Base-by-base conservation (phyloP, 2,797 vertebrate species). In the Pangasius mekongensis region DNA sequence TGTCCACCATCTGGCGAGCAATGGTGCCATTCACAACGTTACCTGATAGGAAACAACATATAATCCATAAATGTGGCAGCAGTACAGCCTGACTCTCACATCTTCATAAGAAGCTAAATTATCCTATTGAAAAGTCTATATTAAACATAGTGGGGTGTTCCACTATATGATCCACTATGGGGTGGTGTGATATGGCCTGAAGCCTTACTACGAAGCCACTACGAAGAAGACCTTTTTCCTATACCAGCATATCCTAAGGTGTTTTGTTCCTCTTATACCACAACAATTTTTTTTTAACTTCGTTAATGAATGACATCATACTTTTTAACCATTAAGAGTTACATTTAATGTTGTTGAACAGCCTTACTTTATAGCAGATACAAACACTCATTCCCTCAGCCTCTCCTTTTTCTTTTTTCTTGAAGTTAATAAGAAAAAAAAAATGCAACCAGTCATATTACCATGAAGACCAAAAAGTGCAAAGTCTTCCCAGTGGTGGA, bases 1-100 rank as follows among this genome's bases (percentile, higher is more conserved):
- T 99, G 96, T 99, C 98, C 54, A 99, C 98, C 98, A 99, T 99
- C 93, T 99, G 98, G 56, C 95, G 95, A 5, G 98, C 98, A 14
- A 99, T 99, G 85, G 97, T 99, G 27, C 98, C 98, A 0, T 99
- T 99, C 82, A 99, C 98, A 89, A 99, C 93, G 0, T 99, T 99
- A 54, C 98, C 98, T 99, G 93, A 0, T 74, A 92, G 84, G 16
- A 87, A 30, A 4, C 2, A 64, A 52, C 30, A 52, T 47, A 20
- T 5, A 66, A 33, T 86, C 54, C 16, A 43, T 62, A 58, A 69
- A 82, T 30, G 54, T 22, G 67, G 80, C 10, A 47, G 47, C 7
- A 69, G 9, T 24, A 69, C 22, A 52, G n/a, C 5, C 36, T 2
- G 56, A 43, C 58, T 82, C 56, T 82, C 22, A 62, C 1, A n/a